Evolutionary conservation across 2,888 invertebrate genomes (phyloP).

Genomic region (Diaprepes abbreviatus): DNA sequence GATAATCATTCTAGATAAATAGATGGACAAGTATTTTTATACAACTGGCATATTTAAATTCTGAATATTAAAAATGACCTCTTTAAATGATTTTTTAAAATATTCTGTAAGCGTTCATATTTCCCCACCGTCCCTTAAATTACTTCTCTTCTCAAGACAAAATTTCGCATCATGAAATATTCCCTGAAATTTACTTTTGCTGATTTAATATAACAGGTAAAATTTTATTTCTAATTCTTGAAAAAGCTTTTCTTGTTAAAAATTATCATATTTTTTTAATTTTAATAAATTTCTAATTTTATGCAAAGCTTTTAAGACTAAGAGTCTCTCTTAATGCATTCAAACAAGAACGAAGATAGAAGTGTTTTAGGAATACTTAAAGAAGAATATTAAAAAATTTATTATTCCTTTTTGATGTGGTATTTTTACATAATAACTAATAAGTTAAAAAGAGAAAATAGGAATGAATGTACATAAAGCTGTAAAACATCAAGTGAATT

Average conservation of each 20-base stretch:
- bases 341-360: background rate
- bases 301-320: conserved; percentile 12
- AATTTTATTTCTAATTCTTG: background rate
- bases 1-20: too few species aligned
- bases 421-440: too few species aligned
- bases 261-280: background rate
- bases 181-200: background rate
- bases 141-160: background rate
- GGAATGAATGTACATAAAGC: too few species aligned
- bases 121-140: too few species aligned
- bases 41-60: too few species aligned
- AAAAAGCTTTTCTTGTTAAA: background rate
- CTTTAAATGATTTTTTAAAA: too few species aligned
- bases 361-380: background rate
- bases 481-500: too few species aligned
- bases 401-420: background rate
- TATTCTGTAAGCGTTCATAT: too few species aligned
- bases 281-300: background rate
- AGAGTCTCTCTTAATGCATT: background rate
- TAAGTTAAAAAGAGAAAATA: too few species aligned
- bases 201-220: background rate
- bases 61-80: too few species aligned
- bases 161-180: background rate
- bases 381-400: background rate
- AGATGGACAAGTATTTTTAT: too few species aligned